Percentiles rank a stretch among this genome's conserved stretches.
These are phyloP conservation scores for Gasteruption jaculator DNA, from an alignment of 2,888 invertebrate species.

Conservation along the genomic window DNA sequence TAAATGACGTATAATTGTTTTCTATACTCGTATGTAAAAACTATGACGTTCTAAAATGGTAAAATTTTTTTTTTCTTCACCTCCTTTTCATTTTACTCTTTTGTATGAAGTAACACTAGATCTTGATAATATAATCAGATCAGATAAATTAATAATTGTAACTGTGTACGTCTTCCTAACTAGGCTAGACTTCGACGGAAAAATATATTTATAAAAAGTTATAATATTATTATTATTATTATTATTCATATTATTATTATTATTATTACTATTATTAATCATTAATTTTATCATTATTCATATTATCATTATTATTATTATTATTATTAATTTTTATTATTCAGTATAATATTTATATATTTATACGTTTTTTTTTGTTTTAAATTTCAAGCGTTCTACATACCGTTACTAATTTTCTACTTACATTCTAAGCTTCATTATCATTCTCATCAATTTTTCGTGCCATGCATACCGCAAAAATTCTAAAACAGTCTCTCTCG, in stretches of 20 bases:
- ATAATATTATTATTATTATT: constrained; percentile 44
- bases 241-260: too few relatives aligned
- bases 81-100: too few relatives aligned
- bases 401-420: constrained; percentile 39
- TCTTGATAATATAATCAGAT: constrained; percentile 35
- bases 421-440: constrained; percentile 39
- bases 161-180: constrained; percentile 46
- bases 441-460: constrained; percentile 29
- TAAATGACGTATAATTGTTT: too few relatives aligned
- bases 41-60: constrained; percentile 47
- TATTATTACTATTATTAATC: too few relatives aligned
- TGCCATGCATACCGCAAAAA: constrained; percentile 28
- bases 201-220: constrained; percentile 53
- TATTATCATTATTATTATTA: too few relatives aligned
- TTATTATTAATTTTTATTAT: constrained; percentile 21
- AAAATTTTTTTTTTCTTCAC: too few relatives aligned
- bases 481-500: too few relatives aligned
- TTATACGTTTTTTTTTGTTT: constrained; percentile 24
- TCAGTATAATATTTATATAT: constrained; percentile 17
- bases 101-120: constrained; percentile 39
- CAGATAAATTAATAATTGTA: constrained; percentile 47
- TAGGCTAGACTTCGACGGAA: constrained; percentile 52
- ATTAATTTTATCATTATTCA: too few relatives aligned
- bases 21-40: constrained; percentile 40
- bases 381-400: constrained; percentile 50